Base-by-base conservation (phyloP, 1,140 invertebrate species). In the Mesaphorura yosii region DNA sequence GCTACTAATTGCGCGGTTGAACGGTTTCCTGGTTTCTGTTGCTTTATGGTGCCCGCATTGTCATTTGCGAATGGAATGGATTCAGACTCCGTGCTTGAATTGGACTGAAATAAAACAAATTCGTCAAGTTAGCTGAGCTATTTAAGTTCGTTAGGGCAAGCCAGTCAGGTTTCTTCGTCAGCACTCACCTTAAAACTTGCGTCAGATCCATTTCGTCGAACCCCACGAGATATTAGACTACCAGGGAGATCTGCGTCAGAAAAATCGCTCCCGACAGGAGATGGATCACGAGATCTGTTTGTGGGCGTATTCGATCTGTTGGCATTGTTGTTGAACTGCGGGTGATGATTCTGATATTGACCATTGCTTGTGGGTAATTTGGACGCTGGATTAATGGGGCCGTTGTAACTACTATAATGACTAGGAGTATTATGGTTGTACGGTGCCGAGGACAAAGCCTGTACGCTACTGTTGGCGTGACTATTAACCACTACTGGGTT, bases 11-110 rank as follows among this genome's bases (percentile, higher is more conserved):
- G 29, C 23, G 48, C 34, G 37, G 46, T 48, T 25, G 31, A 26
- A 45, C 55, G 39, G 42, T 31, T 46, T 27, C 42, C 45, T 41
- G 60, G 54, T 26, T 65, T 60, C 53, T 83, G 71, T 60, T 87
- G 86, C 64, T 94, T 93, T 66, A 98, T 97, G 23, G 94, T 98
- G 12, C 93, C 94, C 29, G 91, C 90, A 73, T 97, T 96, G 67
- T 98, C 94, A 70, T 97, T 97, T 53, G 94, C 93, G 72, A 98
- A 98, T 34, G 93, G 93, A 67, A 98, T 78, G 61, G 89, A 92
- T 70, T 96, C 92, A 22, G 89, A 93, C 73, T 95, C 87, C 48
- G 88, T 90, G 72, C 89, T 94, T 55, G 89, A 92, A 74, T 82
- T 92, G 63, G 90, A 93, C 82, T 91, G 75, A 12, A 74, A 75